Evolutionary conservation across 2,797 vertebrate genomes (phyloP).

Genomic region (Pantherophis vulpinus): DNA sequence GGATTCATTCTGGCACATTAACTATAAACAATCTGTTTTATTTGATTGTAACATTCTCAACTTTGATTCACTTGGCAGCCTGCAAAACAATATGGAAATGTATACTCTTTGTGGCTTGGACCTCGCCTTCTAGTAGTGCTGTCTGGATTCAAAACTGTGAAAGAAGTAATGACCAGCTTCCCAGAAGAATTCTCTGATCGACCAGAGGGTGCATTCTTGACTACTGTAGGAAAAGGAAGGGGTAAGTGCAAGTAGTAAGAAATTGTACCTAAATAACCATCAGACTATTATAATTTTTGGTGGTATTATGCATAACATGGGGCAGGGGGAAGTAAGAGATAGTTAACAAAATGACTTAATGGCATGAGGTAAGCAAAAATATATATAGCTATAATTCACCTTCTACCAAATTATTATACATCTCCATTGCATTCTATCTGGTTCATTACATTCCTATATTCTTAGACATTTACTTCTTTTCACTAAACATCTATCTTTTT

Average conservation of each 20-base stretch:
- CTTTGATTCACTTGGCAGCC: not conserved
- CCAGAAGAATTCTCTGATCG: not conserved
- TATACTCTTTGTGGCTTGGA: not conserved
- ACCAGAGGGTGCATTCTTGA: not conserved
- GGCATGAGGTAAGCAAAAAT: not conserved
- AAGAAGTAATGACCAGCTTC: not conserved
- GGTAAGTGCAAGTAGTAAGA: not conserved
- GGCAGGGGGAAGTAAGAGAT: not conserved
- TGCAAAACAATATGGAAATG: conserved; percentile 12
- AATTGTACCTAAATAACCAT: not conserved
- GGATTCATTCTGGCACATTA: not conserved
- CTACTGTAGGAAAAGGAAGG: not conserved
- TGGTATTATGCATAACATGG: not conserved
- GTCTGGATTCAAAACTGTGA: conserved; percentile 3
- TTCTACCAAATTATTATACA: not conserved
- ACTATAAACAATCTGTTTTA: not conserved
- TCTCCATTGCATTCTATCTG: not conserved
- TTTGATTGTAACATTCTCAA: not conserved
- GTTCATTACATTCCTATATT: not conserved
- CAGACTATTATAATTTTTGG: not conserved
- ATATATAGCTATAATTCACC: too few relatives aligned
- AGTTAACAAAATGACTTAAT: not conserved
- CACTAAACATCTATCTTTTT: too few relatives aligned
- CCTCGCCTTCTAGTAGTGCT: not conserved
- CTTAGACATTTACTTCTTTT: not conserved